A percentile compares a stretch with the other conserved stretches of the same genome.
Evolutionary conservation across 2,888 invertebrate genomes (phyloP).

Genomic region (Drosophila trichaetosa): DNA sequence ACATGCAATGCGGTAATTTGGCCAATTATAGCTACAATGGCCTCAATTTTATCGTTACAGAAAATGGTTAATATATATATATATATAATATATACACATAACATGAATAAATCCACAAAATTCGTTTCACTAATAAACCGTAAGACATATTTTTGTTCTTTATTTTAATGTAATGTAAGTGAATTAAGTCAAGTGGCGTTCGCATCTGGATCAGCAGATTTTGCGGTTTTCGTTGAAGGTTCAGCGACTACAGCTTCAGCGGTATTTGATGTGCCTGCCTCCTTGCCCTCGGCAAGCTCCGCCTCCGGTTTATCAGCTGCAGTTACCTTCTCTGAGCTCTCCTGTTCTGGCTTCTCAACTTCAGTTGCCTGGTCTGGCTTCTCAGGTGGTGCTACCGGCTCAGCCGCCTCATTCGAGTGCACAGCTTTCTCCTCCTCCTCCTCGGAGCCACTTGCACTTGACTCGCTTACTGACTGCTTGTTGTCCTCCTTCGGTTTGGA

Average conservation of each 20-base stretch:
- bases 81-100: slow-evolving; percentile 44
- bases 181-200: slow-evolving; percentile 15
- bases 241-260: not conserved
- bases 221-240: not conserved
- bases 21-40: slow-evolving; percentile 41
- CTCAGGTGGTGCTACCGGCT: not conserved
- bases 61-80: slow-evolving; percentile 52
- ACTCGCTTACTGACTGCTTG: slow-evolving; percentile 33
- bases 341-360: not conserved
- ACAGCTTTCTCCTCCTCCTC: slow-evolving; percentile 40
- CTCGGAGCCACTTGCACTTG: slow-evolving; percentile 48
- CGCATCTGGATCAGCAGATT: not conserved
- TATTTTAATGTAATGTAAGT: not conserved
- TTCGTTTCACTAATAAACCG: slow-evolving; percentile 59
- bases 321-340: not conserved
- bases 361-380: not conserved
- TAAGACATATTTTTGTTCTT: slow-evolving; percentile 20
- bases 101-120: slow-evolving; percentile 59
- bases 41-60: slow-evolving; percentile 45
- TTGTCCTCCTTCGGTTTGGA: slow-evolving; percentile 21
- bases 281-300: not conserved
- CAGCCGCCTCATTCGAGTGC: not conserved
- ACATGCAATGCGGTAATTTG: slow-evolving; percentile 40
- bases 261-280: not conserved
- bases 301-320: not conserved